Evolutionary conservation across 1,140 invertebrate species (phyloP), one percentile per base, ranked within the genome.

Genomic region (Diprion similis): DNA sequence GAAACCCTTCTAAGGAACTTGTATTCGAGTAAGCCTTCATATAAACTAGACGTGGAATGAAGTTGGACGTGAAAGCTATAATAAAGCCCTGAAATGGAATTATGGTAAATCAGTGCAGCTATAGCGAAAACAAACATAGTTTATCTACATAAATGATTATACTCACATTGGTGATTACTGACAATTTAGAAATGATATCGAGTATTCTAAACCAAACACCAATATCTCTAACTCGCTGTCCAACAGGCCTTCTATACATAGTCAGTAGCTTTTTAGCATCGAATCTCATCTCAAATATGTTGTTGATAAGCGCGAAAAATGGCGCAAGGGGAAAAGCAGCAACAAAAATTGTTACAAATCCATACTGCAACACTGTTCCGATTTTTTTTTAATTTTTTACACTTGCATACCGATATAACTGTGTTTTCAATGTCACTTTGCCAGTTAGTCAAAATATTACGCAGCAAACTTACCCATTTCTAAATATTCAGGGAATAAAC

Each of bases 51-150:
- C 95, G 92, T 13, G 98, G 98, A 76, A 99, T 96, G 87, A 99
- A 98, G 81, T 99, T 97, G 0, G 97, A 99, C 4, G 98, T 99
- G 89, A 99, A 99, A 51, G 98, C 98, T 82, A 99, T 99, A 70
- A 99, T 98, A 81, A 99, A 97, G 69, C 95, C 98, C 97, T 99
- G 84, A 83, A 88, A 89, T 73, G 81, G 76, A 59, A 59, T 59
- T 59, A 17, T 68, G n/a, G 17, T 65, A 66, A 67, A 37, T 19
- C 69, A 17, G 45, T 47, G 48, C 46, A 59, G n/a, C n/a, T 47
- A 45, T 24, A 65, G 47, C 17, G 10, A 72, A 37, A 68, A 47
- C 47, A 47, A 37, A 15, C 68, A 59, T 66, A 65, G 24, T 65
- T 47, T 74, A 64, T 17, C 24, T 68, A 24, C 19, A 68, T 71